A percentile compares a stretch with the other conserved stretches of the same genome.
Evolutionary conservation across 2,113 vertebrate species (phyloP).

Genomic region (Equus quagga): DNA sequence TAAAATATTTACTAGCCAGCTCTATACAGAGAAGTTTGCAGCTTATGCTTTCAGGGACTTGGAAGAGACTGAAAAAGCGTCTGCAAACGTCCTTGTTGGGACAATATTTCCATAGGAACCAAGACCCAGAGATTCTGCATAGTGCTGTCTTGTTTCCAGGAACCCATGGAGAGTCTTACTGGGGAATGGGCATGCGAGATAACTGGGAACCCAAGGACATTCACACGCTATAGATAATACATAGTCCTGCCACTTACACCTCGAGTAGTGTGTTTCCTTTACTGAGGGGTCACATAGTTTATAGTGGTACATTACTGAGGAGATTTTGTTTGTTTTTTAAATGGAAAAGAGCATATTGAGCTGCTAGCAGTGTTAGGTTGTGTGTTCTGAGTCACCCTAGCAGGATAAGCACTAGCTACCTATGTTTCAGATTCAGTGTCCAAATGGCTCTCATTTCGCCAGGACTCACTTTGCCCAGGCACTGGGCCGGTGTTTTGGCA

Average conservation of each 20-base stretch:
- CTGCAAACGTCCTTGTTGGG: slow-evolving; percentile 29
- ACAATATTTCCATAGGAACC: slow-evolving; percentile 41
- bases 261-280: not conserved
- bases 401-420: not conserved
- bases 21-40: not conserved
- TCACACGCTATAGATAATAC: not conserved
- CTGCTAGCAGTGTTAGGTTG: not conserved
- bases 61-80: slow-evolving; percentile 39
- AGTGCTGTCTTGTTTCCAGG: not conserved
- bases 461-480: not conserved
- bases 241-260: not conserved
- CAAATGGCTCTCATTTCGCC: not conserved
- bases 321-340: slow-evolving; percentile 35
- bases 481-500: not conserved
- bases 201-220: not conserved
- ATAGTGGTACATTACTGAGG: not conserved
- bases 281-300: not conserved
- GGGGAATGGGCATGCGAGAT: not conserved
- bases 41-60: not conserved
- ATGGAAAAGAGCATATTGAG: slow-evolving; percentile 41
- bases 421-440: not conserved
- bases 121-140: not conserved
- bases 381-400: slow-evolving; percentile 31
- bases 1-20: slow-evolving; percentile 60
- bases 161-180: not conserved